Percentiles rank a stretch among this genome's conserved stretches.
These are phyloP conservation scores for Verasper variegatus DNA, from an alignment of 2,113 vertebrate species.

Conservation along the genomic window DNA sequence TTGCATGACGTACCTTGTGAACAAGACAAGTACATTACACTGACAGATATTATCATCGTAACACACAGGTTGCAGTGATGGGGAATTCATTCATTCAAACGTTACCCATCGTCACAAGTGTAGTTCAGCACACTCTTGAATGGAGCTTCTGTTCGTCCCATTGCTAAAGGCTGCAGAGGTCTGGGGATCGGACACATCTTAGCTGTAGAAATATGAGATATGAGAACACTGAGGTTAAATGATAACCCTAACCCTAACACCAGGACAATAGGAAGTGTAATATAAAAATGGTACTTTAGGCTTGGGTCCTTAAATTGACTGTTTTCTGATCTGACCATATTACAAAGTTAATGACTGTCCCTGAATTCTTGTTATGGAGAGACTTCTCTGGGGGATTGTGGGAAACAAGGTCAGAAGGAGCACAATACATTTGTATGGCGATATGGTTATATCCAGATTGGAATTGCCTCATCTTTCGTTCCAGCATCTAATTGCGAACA, in stretches of 20 bases:
- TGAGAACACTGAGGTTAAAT: not conserved
- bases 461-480: no score
- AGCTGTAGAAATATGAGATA: constrained; percentile 69
- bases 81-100: not conserved
- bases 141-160: constrained; percentile 76
- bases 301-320: no score
- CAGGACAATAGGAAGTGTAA: not conserved
- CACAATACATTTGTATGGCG: no score
- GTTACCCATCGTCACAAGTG: constrained; percentile 88
- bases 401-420: no score
- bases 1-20: constrained; percentile 83
- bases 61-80: not conserved
- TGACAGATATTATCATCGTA: not conserved
- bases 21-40: not conserved
- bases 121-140: constrained; percentile 83
- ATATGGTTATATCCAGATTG: no score
- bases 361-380: no score
- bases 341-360: no score
- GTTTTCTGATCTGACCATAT: no score
- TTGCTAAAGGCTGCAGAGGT: constrained; percentile 73
- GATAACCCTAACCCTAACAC: not conserved
- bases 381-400: no score
- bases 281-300: no score
- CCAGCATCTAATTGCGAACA: no score
- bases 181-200: constrained; percentile 82